Percentiles rank a stretch among this genome's conserved stretches.
phyloP scores from a whole-genome alignment of 2,113 vertebrate genomes.

The Empidonax traillii region DNA sequence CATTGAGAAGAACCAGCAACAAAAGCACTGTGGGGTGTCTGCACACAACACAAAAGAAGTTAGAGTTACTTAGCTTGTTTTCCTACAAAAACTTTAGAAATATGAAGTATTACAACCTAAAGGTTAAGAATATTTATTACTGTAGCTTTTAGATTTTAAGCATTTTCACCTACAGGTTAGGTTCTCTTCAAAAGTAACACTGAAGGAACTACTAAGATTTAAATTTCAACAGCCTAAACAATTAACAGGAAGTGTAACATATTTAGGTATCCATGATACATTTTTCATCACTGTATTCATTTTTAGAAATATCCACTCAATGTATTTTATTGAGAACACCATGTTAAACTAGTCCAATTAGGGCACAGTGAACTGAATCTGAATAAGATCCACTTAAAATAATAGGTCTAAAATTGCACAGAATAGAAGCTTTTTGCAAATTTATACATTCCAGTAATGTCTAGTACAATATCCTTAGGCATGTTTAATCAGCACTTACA shows the following conservation, averaged over 20 bases:
- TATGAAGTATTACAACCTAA: neutral
- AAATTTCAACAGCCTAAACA: neutral
- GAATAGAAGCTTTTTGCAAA: slow-evolving; percentile 78
- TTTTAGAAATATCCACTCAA: slow-evolving; percentile 41
- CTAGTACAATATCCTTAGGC: slow-evolving; percentile 79
- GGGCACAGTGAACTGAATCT: slow-evolving; percentile 66
- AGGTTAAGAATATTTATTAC: neutral
- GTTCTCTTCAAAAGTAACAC: neutral
- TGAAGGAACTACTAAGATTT: neutral
- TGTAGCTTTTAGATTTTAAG: neutral
- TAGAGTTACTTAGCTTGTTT: neutral
- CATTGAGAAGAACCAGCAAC: neutral
- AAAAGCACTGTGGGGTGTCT: neutral
- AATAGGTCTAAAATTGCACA: slow-evolving; percentile 69
- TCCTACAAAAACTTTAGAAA: neutral
- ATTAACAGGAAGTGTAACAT: neutral
- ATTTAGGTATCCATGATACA: neutral
- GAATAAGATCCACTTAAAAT: slow-evolving; percentile 79
- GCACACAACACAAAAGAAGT: neutral
- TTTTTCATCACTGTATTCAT: slow-evolving; percentile 15
- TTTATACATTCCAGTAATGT: slow-evolving; percentile 79
- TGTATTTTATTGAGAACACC: slow-evolving; percentile 50
- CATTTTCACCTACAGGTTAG: neutral
- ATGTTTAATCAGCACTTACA: slow-evolving; percentile 70
- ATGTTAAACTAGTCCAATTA: slow-evolving; percentile 72